Conservation (phyloP, 2,113 vertebrate genomes). For the Eudorcas thomsonii region DNA sequence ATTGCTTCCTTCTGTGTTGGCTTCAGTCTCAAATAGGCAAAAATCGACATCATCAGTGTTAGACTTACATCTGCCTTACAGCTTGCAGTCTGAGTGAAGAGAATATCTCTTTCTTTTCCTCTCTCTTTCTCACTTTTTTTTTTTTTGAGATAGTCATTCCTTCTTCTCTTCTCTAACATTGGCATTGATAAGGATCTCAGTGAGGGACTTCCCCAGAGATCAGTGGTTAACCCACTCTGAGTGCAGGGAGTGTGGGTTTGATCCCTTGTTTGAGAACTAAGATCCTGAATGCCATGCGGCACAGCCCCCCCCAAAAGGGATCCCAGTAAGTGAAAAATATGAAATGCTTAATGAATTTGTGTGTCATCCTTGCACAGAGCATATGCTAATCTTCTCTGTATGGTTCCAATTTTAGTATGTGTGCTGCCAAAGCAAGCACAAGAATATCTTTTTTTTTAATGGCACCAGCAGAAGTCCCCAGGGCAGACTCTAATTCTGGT, state of each 20-base stretch:
- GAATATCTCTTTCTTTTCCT: not conserved
- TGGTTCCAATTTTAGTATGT: not conserved
- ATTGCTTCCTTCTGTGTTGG: not conserved
- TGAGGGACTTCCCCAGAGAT: not conserved
- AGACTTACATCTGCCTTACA: not conserved
- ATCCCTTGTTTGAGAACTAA: not conserved
- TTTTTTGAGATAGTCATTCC: not conserved
- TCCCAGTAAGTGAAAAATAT: not conserved
- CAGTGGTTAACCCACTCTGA: not conserved
- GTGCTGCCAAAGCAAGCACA: not conserved
- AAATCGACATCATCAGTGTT: not conserved
- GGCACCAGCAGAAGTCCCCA: not conserved
- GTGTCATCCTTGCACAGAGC: not conserved
- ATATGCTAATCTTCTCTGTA: not conserved
- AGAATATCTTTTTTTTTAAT: not conserved
- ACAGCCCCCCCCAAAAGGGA: not conserved
- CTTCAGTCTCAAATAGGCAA: not conserved
- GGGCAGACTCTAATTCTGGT: not conserved
- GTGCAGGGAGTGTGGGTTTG: not conserved
- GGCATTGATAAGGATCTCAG: not conserved
- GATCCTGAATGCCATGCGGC: not conserved
- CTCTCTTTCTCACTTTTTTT: not conserved
- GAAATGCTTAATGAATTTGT: not conserved
- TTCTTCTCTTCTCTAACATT: not conserved
- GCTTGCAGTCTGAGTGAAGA: not conserved